Base-by-base conservation (phyloP, 2,888 invertebrate genomes). In the Eupeodes latifasciatus region DNA sequence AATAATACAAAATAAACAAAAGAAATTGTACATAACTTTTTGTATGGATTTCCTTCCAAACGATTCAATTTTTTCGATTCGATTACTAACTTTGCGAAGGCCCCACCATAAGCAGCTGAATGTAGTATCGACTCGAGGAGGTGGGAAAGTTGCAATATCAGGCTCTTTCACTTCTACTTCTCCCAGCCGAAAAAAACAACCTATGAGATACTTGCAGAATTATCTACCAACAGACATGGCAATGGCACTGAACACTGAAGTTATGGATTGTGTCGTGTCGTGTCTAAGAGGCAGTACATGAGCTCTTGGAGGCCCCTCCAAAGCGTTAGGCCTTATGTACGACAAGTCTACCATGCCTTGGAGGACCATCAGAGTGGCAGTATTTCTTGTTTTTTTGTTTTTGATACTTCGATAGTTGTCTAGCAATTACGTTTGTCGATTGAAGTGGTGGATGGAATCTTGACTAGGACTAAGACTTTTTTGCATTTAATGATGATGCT, bases 191-290 rank as follows among this genome's bases (percentile, higher is more conserved):
- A 61, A 44, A 34, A 53, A 53, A 47, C 71, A 79, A 76, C 86
- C 86, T 87, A 87, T 87, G 80, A 69, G 77, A 84, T 87, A 87
- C 87, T 84, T 84, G 87, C 77, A 81, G 80, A 87, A 80, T 77
- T 62, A 27, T 27, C 27, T 27, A 51, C 75, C 74, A 53, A 75
- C 19, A 34, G 53, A 80, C 83, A 69, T 75, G 49, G 81, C 51
- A 79, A 79, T 61, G 72, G 72, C 66, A 71, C 59, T 74, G 74
- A 67, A 66, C 66, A 71, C 59, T 74, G 74, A 67, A 62, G 55
- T 53, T 75, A 79, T 83, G 86, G 40, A 55, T 77, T 59, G 76
- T 81, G 62, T 75, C 84, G 72, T 84, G 72, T 71, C 87, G 80
- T 87, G 84, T 72, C 79, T 76, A 80, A 76, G 83, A 80, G 86